Evolutionary conservation across 2,113 vertebrate genomes (phyloP).

Genomic region (Loxodonta africana): DNA sequence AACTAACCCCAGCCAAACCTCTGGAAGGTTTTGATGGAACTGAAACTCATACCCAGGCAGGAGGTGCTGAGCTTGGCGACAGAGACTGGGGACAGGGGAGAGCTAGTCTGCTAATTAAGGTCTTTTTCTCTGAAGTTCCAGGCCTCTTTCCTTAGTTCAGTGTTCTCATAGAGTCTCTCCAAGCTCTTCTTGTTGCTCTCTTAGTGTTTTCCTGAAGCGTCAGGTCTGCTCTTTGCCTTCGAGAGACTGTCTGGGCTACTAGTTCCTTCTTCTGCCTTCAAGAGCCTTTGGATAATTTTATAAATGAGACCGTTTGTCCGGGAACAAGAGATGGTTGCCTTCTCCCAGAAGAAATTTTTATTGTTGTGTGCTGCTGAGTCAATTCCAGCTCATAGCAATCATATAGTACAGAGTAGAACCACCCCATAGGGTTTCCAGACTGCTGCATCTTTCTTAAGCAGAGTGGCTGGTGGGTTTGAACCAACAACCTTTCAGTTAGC

Average conservation of each 20-base stretch:
- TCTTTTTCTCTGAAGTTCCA: slow-evolving; percentile 35
- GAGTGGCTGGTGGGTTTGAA: neutral
- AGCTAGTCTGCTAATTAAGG: neutral
- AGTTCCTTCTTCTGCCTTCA: neutral
- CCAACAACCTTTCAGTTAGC: neutral
- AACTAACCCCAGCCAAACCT: slow-evolving; percentile 72
- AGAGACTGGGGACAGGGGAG: neutral
- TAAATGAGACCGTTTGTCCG: slow-evolving; percentile 19
- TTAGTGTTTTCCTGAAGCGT: neutral
- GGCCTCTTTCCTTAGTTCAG: neutral
- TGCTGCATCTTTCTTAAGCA: neutral
- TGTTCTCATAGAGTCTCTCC: neutral
- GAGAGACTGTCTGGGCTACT: neutral
- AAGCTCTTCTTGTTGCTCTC: neutral
- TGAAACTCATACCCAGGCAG: slow-evolving; percentile 53
- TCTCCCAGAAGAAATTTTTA: neutral
- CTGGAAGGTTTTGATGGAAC: slow-evolving; percentile 40
- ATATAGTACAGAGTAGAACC: neutral
- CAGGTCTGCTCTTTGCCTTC: neutral
- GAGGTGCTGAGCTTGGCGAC: neutral
- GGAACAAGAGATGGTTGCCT: neutral
- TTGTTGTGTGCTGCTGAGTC: neutral
- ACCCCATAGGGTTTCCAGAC: neutral
- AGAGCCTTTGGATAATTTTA: neutral
- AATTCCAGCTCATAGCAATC: neutral